phyloP scores from a whole-genome alignment of 1,140 invertebrate genomes.

The Elysia chlorotica region DNA sequence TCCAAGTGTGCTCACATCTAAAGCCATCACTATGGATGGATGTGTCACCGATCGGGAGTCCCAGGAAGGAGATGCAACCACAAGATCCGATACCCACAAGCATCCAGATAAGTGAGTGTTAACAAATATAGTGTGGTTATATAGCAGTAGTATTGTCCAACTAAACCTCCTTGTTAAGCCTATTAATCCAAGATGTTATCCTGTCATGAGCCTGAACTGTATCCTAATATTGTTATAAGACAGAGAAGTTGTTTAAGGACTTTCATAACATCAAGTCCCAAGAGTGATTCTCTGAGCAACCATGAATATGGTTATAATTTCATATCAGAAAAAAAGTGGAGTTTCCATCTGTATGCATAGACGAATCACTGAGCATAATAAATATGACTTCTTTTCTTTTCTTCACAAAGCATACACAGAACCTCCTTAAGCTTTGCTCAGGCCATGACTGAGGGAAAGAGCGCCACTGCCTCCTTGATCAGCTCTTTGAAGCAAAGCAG shows the following conservation, averaged over 20 bases:
- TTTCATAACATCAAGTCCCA: too few relatives aligned
- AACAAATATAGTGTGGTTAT: too few relatives aligned
- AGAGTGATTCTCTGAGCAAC: too few relatives aligned
- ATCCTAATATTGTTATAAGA: too few relatives aligned
- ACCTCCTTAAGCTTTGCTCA: conserved; percentile 3
- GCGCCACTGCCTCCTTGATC: conserved; percentile 34
- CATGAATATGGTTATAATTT: too few relatives aligned
- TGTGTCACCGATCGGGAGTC: conserved; percentile 30
- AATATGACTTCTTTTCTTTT: neutral
- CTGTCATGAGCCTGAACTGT: too few relatives aligned
- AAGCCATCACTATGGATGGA: conserved; percentile 45
- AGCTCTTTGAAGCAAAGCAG: conserved; percentile 39
- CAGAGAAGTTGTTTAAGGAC: too few relatives aligned
- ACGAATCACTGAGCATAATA: neutral
- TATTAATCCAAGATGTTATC: too few relatives aligned
- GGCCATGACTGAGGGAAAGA: conserved; percentile 28
- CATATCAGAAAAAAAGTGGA: too few relatives aligned
- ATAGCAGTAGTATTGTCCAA: too few relatives aligned
- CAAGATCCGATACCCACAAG: conserved; percentile 21
- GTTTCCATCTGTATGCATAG: too few relatives aligned
- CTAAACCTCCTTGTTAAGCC: too few relatives aligned
- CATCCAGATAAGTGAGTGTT: conserved; percentile 2
- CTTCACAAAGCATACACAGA: neutral
- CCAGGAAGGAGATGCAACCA: conserved; percentile 27
- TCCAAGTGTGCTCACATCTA: conserved; percentile 44